Base-by-base conservation (phyloP, 2,888 invertebrate species). In the Spodoptera picta region DNA sequence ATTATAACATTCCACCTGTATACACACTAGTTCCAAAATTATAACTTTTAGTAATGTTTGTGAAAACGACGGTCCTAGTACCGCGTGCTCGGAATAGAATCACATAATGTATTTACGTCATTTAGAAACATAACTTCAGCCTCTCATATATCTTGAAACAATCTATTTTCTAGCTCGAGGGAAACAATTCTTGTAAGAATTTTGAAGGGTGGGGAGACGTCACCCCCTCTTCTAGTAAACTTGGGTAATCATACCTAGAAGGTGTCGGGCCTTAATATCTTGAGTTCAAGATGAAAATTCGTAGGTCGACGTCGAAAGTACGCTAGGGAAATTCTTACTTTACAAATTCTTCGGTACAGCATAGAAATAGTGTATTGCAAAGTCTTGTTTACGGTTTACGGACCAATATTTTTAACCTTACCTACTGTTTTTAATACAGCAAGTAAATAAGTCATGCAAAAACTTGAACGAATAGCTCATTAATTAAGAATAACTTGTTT, bases 1-100 rank as follows among this genome's bases (percentile, higher is more conserved):
- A 19, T 19, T 19, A 19, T 2, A 19, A 19, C 19, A 19, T 19
- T 19, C 19, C 19, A 19, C 19, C 19, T 19, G 19, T 19, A 19
- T 19, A 19, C 19, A 19, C 58, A 68, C 46, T 51, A 64, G 53
- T 61, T 62, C 62, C 63, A 64, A 51, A 73, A 70, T 68, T 70
- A 73, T 61, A 56, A 66, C 57, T 73, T 63, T 57, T 61, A 75
- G 45, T 62, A 60, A 51, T 63, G 65, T 68, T 74, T 79, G 62
- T 59, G 66, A 61, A 69, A 56, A 59, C 56, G 49, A 57, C 62
- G 48, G n/a, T 27, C 41, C 54, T 56, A 67, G 46, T 49, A 57
- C 50, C 51, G 42, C 23, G 54, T 54, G 47, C 64, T 52, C 42
- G 44, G 76, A 69, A 79, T 67, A 68, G 64, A 66, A 58, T 24